phyloP scores from a whole-genome alignment of 2,797 vertebrate genomes.

The Aplochiton taeniatus region DNA sequence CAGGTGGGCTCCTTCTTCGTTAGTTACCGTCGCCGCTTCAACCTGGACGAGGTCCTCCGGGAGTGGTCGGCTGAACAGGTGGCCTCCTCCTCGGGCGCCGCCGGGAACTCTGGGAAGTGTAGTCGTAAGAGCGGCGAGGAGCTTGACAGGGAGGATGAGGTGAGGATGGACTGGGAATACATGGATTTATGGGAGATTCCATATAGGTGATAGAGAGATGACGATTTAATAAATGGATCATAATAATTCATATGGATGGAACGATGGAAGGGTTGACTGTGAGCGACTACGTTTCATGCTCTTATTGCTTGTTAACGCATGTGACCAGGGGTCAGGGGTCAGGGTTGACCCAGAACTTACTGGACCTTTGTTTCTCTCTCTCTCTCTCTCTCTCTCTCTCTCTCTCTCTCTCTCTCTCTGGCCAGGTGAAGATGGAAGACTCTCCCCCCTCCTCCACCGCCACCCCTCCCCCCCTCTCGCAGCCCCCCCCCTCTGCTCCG shows the following conservation, averaged over 20 bases:
- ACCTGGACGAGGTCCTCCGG: constrained; percentile 89
- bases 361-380: neutral
- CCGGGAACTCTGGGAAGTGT: constrained; percentile 55
- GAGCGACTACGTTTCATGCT: no score
- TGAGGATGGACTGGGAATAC: no score
- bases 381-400: neutral
- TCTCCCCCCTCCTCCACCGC: constrained; percentile 65
- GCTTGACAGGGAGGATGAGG: constrained; percentile 25
- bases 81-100: constrained; percentile 54
- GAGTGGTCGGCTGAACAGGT: constrained; percentile 93
- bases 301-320: neutral
- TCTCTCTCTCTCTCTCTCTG: constrained; percentile 1
- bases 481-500: constrained; percentile 79
- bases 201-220: no score
- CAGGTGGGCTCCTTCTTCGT: constrained; percentile 91
- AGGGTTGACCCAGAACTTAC: neutral
- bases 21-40: constrained; percentile 89
- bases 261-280: constrained; percentile 3
- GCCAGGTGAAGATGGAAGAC: constrained; percentile 81
- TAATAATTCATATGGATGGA: no score
- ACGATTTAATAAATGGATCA: no score
- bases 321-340: neutral
- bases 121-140: constrained; percentile 58
- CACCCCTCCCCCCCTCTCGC: constrained; percentile 67
- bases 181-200: no score